A percentile compares a stretch with the other conserved stretches of the same genome.
These are phyloP conservation scores for Sarcophaga caerulescens DNA, from an alignment of 2,888 invertebrate genomes.

Conservation along the genomic window DNA sequence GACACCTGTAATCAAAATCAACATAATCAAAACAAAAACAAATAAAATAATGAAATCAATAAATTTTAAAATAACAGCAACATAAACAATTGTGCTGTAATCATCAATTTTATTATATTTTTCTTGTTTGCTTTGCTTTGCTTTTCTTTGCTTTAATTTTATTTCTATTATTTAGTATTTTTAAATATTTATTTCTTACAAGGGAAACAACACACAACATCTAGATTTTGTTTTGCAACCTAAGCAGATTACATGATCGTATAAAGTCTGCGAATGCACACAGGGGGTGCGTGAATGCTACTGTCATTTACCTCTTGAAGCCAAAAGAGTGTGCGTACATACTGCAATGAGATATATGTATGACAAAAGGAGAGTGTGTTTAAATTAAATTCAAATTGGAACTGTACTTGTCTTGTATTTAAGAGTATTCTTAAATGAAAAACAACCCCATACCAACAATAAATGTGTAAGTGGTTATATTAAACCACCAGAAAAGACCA, in stretches of 20 bases:
- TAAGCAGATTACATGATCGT: constrained; percentile 1
- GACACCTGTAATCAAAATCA: background rate
- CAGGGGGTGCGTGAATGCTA: constrained; percentile 39
- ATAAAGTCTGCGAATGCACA: constrained; percentile 20
- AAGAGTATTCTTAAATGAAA: background rate
- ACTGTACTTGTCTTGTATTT: constrained; percentile 62
- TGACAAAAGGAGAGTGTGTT: background rate
- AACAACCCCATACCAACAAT: constrained; percentile 18
- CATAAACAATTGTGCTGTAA: constrained; percentile 55
- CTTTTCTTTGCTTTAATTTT: constrained; percentile 16
- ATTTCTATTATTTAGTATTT: constrained; percentile 22
- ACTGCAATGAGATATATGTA: background rate
- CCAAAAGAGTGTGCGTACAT: constrained; percentile 56
- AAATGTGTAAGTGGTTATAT: background rate
- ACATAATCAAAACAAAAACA: background rate
- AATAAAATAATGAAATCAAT: constrained; percentile 33
- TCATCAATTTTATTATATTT: constrained; percentile 43
- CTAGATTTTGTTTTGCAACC: background rate
- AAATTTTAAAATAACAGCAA: background rate
- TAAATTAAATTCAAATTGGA: constrained; percentile 63
- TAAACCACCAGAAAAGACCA: background rate
- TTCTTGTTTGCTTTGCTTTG: constrained; percentile 2
- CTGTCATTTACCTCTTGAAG: constrained; percentile 36
- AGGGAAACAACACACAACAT: background rate
- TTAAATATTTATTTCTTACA: background rate